phyloP scores from a whole-genome alignment of 2,888 invertebrate genomes.

The Himalopsyche kuldschensis region DNA sequence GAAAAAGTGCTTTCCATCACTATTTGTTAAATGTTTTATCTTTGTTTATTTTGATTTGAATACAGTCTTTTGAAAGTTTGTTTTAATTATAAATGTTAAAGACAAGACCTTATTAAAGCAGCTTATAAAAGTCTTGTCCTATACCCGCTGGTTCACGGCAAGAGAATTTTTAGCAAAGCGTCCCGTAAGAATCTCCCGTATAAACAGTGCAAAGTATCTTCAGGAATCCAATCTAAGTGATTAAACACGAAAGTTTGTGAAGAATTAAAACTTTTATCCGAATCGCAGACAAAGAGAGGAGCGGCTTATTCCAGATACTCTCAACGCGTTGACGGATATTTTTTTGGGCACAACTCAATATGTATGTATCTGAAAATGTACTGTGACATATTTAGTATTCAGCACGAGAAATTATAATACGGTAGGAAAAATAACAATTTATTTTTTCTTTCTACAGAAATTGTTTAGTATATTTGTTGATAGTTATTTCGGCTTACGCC shows the following conservation, averaged over 20 bases:
- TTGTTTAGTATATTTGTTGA: too few species aligned
- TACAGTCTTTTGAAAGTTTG: too few species aligned
- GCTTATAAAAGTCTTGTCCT: not conserved
- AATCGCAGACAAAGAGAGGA: not conserved
- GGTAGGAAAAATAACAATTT: too few species aligned
- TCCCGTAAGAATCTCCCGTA: not conserved
- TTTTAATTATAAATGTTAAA: not conserved
- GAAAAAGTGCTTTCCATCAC: too few species aligned
- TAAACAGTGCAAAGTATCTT: not conserved
- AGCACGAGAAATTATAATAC: too few species aligned
- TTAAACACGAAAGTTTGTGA: conserved; percentile 36
- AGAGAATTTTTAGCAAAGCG: not conserved
- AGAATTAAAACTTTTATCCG: conserved; percentile 35
- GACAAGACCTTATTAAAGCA: not conserved
- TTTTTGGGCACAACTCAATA: too few species aligned
- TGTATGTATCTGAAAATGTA: too few species aligned
- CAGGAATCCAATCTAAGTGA: conserved; percentile 37
- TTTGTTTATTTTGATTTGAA: too few species aligned
- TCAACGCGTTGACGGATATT: not conserved
- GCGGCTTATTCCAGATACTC: not conserved
- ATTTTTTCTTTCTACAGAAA: too few species aligned
- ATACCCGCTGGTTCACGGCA: not conserved
- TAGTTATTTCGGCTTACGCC: too few species aligned
- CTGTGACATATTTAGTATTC: too few species aligned
- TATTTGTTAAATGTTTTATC: too few species aligned